Evolutionary conservation across 2,113 vertebrate species (phyloP).

Genomic region (Vidua macroura): DNA sequence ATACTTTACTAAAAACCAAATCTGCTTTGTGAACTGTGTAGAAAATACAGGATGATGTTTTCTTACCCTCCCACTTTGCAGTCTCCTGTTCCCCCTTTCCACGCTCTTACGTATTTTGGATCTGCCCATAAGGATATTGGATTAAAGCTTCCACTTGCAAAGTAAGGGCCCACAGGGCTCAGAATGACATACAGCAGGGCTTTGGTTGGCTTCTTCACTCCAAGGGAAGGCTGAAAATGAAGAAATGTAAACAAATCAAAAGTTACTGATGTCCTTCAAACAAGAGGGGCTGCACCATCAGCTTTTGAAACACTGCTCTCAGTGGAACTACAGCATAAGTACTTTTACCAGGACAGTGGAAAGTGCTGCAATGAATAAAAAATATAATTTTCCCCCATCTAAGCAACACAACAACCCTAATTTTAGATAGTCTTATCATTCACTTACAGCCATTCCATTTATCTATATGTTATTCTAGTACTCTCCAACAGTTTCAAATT

Average conservation of each 20-base stretch:
- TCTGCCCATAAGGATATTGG: slow-evolving; percentile 87
- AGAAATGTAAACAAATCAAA: not conserved
- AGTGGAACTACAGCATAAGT: not conserved
- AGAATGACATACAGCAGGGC: slow-evolving; percentile 86
- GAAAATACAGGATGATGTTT: not conserved
- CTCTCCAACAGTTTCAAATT: not conserved
- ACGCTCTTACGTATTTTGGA: slow-evolving; percentile 85
- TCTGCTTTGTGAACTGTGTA: not conserved
- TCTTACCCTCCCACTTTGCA: slow-evolving; percentile 91
- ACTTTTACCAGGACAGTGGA: not conserved
- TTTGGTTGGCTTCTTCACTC: slow-evolving; percentile 79
- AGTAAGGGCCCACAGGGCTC: slow-evolving; percentile 87
- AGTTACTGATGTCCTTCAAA: not conserved
- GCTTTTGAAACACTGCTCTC: not conserved
- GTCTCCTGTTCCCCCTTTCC: slow-evolving; percentile 90
- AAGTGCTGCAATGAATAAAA: not conserved
- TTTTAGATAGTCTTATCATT: not conserved
- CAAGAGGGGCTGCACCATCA: not conserved
- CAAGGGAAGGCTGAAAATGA: slow-evolving; percentile 77
- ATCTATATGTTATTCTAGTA: not conserved
- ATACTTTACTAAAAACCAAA: not conserved
- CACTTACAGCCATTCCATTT: not conserved
- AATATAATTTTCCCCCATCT: not conserved
- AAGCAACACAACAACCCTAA: not conserved
- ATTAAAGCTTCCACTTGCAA: slow-evolving; percentile 73